These are phyloP conservation scores for Dysidea cf. avara DNA, from an alignment of 37 sponge, comb jelly and placozoan species.

Conservation along the genomic window DNA sequence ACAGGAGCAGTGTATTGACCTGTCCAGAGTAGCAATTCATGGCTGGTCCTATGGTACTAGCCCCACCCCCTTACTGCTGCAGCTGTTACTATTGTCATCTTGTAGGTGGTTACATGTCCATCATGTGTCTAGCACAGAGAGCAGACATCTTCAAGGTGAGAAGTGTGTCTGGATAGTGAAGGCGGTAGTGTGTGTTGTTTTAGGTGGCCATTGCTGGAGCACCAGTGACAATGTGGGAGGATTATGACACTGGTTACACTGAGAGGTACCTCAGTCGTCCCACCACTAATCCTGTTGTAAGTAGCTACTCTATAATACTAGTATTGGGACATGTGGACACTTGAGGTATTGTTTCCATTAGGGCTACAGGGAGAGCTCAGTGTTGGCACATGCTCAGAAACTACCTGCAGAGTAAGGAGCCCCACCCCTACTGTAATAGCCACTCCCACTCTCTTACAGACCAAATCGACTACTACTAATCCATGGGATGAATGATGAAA, in stretches of 20 bases:
- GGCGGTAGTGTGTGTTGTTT: not conserved
- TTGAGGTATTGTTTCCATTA: not conserved
- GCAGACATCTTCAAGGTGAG: conserved; percentile 82
- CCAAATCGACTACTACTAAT: conserved; percentile 70
- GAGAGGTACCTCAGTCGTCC: conserved; percentile 77
- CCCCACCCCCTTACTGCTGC: not conserved
- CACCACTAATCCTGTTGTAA: too few relatives aligned
- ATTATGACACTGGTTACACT: conserved; percentile 92
- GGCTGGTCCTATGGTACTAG: conserved; percentile 89
- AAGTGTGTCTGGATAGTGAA: not conserved
- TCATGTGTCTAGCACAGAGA: conserved; percentile 72
- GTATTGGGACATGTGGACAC: too few relatives aligned
- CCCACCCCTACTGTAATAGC: not conserved
- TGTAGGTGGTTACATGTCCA: conserved; percentile 83
- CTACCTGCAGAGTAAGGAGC: conserved; percentile 47
- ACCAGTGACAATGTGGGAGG: conserved; percentile 75
- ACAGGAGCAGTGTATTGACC: conserved; percentile 53
- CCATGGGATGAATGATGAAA: conserved; percentile 91
- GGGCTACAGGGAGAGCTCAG: conserved; percentile 37
- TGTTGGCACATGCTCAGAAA: conserved; percentile 13
- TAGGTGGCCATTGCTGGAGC: conserved; percentile 82
- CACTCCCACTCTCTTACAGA: conserved; percentile 30
- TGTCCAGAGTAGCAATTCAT: conserved; percentile 59
- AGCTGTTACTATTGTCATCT: not conserved
- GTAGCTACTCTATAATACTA: too few relatives aligned